Percentiles rank a stretch among this genome's conserved stretches.
phyloP scores from a whole-genome alignment of 2,113 vertebrate genomes.

The Cyprinus carpio region DNA sequence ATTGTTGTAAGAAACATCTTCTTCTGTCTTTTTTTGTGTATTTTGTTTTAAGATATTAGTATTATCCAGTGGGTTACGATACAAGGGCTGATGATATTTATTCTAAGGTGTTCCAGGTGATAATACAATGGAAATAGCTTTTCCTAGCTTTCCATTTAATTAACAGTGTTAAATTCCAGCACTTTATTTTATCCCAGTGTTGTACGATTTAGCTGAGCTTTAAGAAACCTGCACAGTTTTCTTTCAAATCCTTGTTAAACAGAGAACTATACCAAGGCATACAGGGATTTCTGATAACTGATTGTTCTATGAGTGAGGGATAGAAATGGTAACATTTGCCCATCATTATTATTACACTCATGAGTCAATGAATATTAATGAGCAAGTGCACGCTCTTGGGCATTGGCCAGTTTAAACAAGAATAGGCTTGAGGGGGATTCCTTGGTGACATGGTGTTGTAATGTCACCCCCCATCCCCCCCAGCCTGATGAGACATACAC shows the following conservation, averaged over 20 bases:
- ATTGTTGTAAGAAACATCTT: constrained; percentile 64
- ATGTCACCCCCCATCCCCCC: too few species aligned
- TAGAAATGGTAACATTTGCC: constrained; percentile 31
- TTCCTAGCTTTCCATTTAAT: background rate
- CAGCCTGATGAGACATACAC: too few species aligned
- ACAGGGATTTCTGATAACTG: background rate
- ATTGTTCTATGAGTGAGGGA: constrained; percentile 9
- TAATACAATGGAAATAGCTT: background rate
- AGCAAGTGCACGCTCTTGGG: constrained; percentile 26
- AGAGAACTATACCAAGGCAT: background rate
- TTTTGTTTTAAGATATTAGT: constrained; percentile 15
- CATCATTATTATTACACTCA: constrained; percentile 39
- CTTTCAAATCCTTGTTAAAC: constrained; percentile 27
- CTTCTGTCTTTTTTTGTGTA: constrained; percentile 39
- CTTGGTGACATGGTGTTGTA: constrained; percentile 26
- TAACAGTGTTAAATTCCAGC: background rate
- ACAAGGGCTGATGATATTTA: background rate
- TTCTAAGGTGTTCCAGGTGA: background rate
- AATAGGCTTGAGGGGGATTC: constrained; percentile 29
- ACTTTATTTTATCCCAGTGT: background rate
- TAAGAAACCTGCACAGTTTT: background rate
- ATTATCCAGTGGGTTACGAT: background rate
- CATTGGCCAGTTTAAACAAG: constrained; percentile 35
- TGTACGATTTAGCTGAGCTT: background rate
- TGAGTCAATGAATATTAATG: constrained; percentile 43